phyloP scores from a whole-genome alignment of 1,140 invertebrate species.

The Drosophila ambigua region DNA sequence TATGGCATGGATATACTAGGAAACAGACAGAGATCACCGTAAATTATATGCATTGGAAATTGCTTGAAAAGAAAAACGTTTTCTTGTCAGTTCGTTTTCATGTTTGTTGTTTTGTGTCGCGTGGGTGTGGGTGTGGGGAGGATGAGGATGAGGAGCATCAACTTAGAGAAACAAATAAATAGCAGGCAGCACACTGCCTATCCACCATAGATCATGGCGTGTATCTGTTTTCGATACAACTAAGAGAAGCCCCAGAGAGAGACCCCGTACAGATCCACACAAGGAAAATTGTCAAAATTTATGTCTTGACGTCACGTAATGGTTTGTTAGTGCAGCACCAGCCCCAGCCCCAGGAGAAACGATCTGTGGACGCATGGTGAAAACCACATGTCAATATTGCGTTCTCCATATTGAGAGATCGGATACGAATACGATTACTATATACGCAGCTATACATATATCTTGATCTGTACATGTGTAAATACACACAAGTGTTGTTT shows the following conservation, averaged over 20 bases:
- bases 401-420: slow-evolving; percentile 59
- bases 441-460: slow-evolving; percentile 6
- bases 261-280: slow-evolving; percentile 30
- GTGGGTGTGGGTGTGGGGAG: slow-evolving; percentile 58
- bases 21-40: slow-evolving; percentile 43
- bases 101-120: slow-evolving; percentile 55
- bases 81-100: slow-evolving; percentile 12
- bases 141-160: slow-evolving; percentile 55
- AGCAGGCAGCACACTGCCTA: slow-evolving; percentile 35
- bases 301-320: slow-evolving; percentile 74
- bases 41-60: slow-evolving; percentile 72
- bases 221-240: slow-evolving; percentile 67
- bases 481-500: slow-evolving; percentile 50
- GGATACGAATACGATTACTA: slow-evolving; percentile 11
- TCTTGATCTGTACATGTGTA: slow-evolving; percentile 8
- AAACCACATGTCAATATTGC: slow-evolving; percentile 77
- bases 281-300: slow-evolving; percentile 68
- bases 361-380: slow-evolving; percentile 9
- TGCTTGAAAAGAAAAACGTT: slow-evolving; percentile 60
- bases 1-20: slow-evolving; percentile 24
- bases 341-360: slow-evolving; percentile 2
- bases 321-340: not conserved
- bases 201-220: slow-evolving; percentile 56
- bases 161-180: slow-evolving; percentile 70
- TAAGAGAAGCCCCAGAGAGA: slow-evolving; percentile 24